These are phyloP conservation scores for Koerneria pararmatus DNA, from an alignment of 2,888 invertebrate genomes.

Conservation along the genomic window DNA sequence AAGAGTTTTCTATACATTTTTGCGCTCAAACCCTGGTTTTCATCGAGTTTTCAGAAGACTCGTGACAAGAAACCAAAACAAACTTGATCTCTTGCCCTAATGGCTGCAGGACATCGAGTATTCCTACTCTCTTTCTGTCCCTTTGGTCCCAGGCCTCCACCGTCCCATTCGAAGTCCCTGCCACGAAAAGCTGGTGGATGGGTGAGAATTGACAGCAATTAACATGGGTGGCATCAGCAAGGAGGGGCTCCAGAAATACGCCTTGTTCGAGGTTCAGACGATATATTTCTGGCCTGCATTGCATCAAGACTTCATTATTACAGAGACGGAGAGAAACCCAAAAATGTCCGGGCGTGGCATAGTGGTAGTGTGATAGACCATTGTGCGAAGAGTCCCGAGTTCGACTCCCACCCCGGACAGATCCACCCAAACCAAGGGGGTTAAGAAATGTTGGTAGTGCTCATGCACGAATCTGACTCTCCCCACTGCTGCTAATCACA, in stretches of 20 bases:
- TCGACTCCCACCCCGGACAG: too few relatives aligned
- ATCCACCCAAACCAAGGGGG: too few relatives aligned
- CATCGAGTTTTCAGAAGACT: too few relatives aligned
- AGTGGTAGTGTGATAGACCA: too few relatives aligned
- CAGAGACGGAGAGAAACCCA: too few relatives aligned
- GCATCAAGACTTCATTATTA: slow-evolving; percentile 17
- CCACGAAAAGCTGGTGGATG: slow-evolving; percentile 77
- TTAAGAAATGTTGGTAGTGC: too few relatives aligned
- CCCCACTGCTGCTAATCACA: too few relatives aligned
- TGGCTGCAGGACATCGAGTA: slow-evolving; percentile 75
- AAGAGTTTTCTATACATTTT: too few relatives aligned
- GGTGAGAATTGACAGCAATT: slow-evolving; percentile 83
- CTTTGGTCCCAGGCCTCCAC: slow-evolving; percentile 97
- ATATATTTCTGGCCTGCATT: slow-evolving; percentile 77
- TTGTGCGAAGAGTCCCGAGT: too few relatives aligned
- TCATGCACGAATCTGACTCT: too few relatives aligned
- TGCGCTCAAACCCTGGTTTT: too few relatives aligned
- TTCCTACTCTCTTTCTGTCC: slow-evolving; percentile 72
- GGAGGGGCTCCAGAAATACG: slow-evolving; percentile 81
- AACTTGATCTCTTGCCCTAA: slow-evolving; percentile 30
- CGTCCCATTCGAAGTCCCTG: slow-evolving; percentile 67
- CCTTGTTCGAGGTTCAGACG: slow-evolving; percentile 91
- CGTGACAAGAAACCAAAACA: slow-evolving; percentile 37
- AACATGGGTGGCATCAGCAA: slow-evolving; percentile 67
- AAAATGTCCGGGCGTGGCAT: too few relatives aligned